Evolutionary conservation across 2,113 vertebrate genomes (phyloP).

Genomic region (Urocynchramus pylzowi): DNA sequence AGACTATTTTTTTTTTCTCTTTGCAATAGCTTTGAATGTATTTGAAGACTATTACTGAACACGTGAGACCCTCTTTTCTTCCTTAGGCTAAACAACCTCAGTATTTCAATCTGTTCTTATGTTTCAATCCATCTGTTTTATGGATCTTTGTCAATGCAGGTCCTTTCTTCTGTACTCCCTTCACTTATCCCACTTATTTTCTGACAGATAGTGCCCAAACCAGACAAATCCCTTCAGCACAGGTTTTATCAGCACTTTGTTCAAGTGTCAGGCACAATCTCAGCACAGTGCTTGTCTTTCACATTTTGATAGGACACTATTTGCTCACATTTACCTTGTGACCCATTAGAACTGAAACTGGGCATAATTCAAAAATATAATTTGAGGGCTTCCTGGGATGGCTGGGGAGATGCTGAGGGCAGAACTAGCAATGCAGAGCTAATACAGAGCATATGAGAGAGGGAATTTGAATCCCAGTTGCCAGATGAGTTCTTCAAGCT

Average conservation of each 20-base stretch:
- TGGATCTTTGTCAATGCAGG: neutral
- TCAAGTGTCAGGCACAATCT: neutral
- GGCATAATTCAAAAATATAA: neutral
- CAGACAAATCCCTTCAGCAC: neutral
- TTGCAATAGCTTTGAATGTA: neutral
- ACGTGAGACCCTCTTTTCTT: neutral
- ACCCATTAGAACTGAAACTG: neutral
- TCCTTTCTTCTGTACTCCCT: neutral
- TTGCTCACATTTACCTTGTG: neutral
- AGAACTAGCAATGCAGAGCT: neutral
- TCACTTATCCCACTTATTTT: neutral
- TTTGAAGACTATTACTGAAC: neutral
- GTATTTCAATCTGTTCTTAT: neutral
- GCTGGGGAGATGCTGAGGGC: neutral
- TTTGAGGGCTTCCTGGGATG: neutral
- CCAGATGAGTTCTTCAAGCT: neutral
- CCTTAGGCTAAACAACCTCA: neutral
- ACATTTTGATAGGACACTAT: neutral
- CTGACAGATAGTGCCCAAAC: neutral
- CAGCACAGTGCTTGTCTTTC: neutral
- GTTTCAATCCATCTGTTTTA: neutral
- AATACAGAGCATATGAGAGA: neutral
- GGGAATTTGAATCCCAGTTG: neutral
- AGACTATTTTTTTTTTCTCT: neutral
- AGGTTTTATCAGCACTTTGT: fast-evolving